Base-by-base conservation (phyloP, 2,113 vertebrate species). In the Phycodurus eques region DNA sequence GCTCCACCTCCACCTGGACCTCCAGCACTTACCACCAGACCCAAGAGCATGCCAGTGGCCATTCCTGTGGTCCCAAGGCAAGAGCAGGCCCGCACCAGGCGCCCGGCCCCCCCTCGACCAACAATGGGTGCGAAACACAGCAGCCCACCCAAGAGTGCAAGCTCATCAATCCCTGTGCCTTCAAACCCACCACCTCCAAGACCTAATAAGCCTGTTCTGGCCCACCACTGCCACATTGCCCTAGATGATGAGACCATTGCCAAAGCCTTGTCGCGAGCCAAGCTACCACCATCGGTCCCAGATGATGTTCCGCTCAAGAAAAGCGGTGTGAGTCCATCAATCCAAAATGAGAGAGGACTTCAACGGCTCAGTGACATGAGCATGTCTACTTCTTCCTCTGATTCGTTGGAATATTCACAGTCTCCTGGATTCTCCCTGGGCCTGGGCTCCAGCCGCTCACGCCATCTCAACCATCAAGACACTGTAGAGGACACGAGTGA, bases 301-400 rank as follows among this genome's bases (percentile, higher is more conserved):
- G 77, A 81, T 0, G 77, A 79, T 53, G 11, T 6, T 7, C 69
- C 86, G 0, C 33, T 71, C 35, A 80, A 82, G 47, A 68, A 9
- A 11, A 65, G 56, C 0, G 19, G 77, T 0, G 75, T 46, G 47
- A 70, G 67, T 69, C 68, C 61, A 0, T 76, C 85, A 1, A 70
- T 14, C 17, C 71, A 67, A 1, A 69, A 61, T 1, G 91, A 91
- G 86, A 82, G 92, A 81, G 90, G 91, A 85, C 88, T 87, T 80
- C 95, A 95, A 92, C 91, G 95, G 13, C 92, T 97, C 78, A 98
- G 96, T 70, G 94, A 97, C 90, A 93, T 95, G 93, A 98, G 96
- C 92, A 92, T 96, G 90, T 99, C 96, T 22, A 96, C 96, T 71
- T 98, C 97, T 17, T 98, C 96, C 0, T 97, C 95, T 0, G 95